Percentiles rank a stretch among this genome's conserved stretches.
Evolutionary conservation across 2,888 invertebrate species (phyloP).

Genomic region (Octonoba sinensis): DNA sequence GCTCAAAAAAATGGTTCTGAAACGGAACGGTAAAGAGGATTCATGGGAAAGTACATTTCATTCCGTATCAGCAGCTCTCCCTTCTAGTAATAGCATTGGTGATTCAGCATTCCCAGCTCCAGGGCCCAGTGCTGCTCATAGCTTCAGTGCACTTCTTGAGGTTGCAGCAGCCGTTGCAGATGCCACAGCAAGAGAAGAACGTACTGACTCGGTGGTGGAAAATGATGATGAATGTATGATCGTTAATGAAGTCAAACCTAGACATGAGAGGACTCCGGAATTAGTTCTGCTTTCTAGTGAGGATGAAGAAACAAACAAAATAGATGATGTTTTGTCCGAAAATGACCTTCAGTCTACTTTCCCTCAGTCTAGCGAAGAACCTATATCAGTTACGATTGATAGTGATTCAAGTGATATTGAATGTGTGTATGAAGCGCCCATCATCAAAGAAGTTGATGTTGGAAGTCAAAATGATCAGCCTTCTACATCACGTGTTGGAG

Average conservation of each 20-base stretch:
- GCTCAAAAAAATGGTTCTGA: conserved; percentile 28
- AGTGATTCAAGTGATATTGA: conserved; percentile 20
- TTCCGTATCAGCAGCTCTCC: not conserved
- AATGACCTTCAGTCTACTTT: not conserved
- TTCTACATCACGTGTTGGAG: too few relatives aligned
- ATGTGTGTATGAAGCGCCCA: not conserved
- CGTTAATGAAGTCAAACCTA: conserved; percentile 79
- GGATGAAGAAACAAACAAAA: conserved; percentile 20
- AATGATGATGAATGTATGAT: conserved; percentile 71
- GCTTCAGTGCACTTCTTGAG: not conserved
- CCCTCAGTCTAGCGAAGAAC: not conserved
- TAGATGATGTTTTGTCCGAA: not conserved
- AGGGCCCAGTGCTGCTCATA: conserved; percentile 31
- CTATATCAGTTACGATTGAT: not conserved
- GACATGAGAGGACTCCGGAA: conserved; percentile 78
- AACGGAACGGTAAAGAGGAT: conserved; percentile 16
- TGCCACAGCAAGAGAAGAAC: not conserved
- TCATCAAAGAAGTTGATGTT: too few relatives aligned
- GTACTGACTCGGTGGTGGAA: not conserved
- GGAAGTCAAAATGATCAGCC: too few relatives aligned
- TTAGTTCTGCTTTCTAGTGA: conserved; percentile 74
- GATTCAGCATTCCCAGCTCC: not conserved
- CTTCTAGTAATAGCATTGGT: not conserved
- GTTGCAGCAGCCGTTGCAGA: not conserved
- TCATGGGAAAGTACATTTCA: conserved; percentile 10